Percentiles rank a stretch among this genome's conserved stretches.
Evolutionary conservation across 2,797 vertebrate species (phyloP).

Genomic region (Betta splendens): DNA sequence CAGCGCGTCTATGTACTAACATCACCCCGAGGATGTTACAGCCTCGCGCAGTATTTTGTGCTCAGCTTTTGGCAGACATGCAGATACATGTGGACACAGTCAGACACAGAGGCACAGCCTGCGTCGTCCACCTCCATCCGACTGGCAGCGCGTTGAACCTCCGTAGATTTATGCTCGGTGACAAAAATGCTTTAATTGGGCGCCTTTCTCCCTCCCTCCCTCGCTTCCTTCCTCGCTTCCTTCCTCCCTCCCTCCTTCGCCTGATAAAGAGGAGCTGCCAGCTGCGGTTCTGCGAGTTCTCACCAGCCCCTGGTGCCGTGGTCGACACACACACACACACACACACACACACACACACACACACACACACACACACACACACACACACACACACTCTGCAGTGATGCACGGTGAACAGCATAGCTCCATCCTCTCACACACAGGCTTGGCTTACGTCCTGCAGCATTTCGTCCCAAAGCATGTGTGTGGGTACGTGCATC

Average conservation of each 20-base stretch:
- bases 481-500: constrained; percentile 1
- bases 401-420: too few species aligned
- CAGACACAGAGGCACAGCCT: neutral
- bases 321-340: constrained; percentile 46
- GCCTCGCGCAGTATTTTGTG: constrained; percentile 23
- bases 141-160: constrained; percentile 39
- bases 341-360: constrained; percentile 22
- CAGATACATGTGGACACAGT: constrained; percentile 27
- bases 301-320: constrained; percentile 39
- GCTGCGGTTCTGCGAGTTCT: constrained; percentile 54
- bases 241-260: constrained; percentile 3
- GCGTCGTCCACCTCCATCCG: neutral
- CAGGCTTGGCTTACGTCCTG: constrained; percentile 44
- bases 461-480: constrained; percentile 29
- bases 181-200: constrained; percentile 69
- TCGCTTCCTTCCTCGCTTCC: constrained; percentile 36
- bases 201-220: constrained; percentile 46
- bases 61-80: constrained; percentile 16
- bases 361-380: too few species aligned
- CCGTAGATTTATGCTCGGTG: constrained; percentile 50
- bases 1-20: neutral
- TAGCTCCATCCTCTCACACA: too few species aligned
- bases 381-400: too few species aligned
- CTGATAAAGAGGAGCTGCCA: constrained; percentile 55
- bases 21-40: constrained; percentile 18